Percentiles rank a stretch among this genome's conserved stretches.
phyloP scores from a whole-genome alignment of 1,140 invertebrate genomes.

The Drosophila virilis region DNA sequence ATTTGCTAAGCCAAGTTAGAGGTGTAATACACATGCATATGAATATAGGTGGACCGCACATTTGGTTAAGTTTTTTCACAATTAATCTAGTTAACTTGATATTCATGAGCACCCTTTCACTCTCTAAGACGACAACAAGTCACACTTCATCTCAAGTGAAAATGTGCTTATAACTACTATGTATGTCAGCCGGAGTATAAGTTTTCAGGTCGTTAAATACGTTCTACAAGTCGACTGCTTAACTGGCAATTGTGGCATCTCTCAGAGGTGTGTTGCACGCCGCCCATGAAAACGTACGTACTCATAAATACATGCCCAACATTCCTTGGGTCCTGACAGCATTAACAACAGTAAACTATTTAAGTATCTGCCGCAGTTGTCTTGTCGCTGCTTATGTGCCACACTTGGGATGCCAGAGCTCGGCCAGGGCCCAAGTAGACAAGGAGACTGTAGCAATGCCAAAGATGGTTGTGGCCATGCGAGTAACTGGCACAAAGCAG shows the following conservation, averaged over 20 bases:
- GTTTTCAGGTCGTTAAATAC: slow-evolving; percentile 39
- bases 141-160: slow-evolving; percentile 4
- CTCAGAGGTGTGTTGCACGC: slow-evolving; percentile 19
- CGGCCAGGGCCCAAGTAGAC: background rate
- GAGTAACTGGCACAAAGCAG: slow-evolving; percentile 42
- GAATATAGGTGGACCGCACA: too few relatives aligned
- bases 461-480: slow-evolving; percentile 53
- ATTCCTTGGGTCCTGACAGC: slow-evolving; percentile 44
- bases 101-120: background rate
- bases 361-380: slow-evolving; percentile 55
- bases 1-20: too few relatives aligned
- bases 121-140: background rate
- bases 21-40: too few relatives aligned
- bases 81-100: background rate
- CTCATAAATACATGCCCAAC: slow-evolving; percentile 28
- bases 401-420: slow-evolving; percentile 17
- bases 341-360: slow-evolving; percentile 56
- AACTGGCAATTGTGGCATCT: slow-evolving; percentile 32
- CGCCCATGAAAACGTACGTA: background rate
- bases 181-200: slow-evolving; percentile 14
- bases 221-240: slow-evolving; percentile 37
- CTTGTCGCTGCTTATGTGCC: slow-evolving; percentile 5
- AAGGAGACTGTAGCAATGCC: slow-evolving; percentile 41
- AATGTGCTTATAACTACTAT: slow-evolving; percentile 35
- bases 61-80: too few relatives aligned